A percentile compares a stretch with the other conserved stretches of the same genome.
Conservation (phyloP, 2,888 invertebrate genomes). For the Temnothorax rugatulus region DNA sequence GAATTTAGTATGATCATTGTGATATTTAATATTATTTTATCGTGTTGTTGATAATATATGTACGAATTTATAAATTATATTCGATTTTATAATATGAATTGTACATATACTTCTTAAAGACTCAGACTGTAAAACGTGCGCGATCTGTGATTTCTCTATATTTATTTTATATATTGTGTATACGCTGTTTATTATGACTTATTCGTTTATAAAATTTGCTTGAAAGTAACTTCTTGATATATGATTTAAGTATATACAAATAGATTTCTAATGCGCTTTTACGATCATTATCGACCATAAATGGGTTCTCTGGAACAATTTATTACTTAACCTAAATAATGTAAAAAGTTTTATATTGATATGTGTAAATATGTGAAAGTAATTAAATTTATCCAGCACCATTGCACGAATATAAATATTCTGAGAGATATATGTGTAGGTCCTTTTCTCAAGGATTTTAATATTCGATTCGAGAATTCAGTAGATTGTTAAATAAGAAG, state of each 20-base stretch:
- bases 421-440: neutral
- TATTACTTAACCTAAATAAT: conserved; percentile 31
- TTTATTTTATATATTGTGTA: conserved; percentile 27
- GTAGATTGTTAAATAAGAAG: conserved; percentile 10
- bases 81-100: conserved; percentile 34
- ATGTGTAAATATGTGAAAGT: conserved; percentile 35
- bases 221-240: conserved; percentile 21
- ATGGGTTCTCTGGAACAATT: conserved; percentile 22
- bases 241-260: conserved; percentile 21
- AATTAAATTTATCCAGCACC: conserved; percentile 25
- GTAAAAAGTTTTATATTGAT: conserved; percentile 46
- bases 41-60: conserved; percentile 9
- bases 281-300: conserved; percentile 45
- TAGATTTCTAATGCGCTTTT: neutral
- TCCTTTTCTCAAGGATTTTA: conserved; percentile 6
- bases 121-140: conserved; percentile 10
- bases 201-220: conserved; percentile 1
- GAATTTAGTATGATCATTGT: conserved; percentile 20
- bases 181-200: conserved; percentile 27
- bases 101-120: conserved; percentile 24
- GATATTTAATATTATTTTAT: conserved; percentile 23
- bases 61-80: conserved; percentile 40
- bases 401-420: conserved; percentile 30
- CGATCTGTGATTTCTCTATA: conserved; percentile 36
- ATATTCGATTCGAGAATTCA: conserved; percentile 1